phyloP scores from a whole-genome alignment of 1,140 invertebrate genomes.

The Mizuhopecten yessoensis region DNA sequence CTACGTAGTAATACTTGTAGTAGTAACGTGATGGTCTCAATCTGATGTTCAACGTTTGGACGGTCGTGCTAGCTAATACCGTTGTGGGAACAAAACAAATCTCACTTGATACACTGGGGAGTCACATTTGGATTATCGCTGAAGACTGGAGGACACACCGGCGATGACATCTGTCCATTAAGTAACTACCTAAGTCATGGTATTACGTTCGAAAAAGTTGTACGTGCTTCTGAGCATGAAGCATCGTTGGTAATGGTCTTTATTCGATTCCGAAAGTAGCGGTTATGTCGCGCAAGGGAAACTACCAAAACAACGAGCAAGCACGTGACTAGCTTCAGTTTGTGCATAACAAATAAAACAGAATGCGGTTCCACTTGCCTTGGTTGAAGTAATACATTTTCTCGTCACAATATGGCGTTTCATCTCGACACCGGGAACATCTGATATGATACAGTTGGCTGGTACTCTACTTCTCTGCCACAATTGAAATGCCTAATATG shows the following conservation, averaged over 20 bases:
- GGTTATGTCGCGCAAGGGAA: background rate
- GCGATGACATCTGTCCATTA: background rate
- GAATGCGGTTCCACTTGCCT: conserved; percentile 23
- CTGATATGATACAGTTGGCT: background rate
- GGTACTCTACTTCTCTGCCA: background rate
- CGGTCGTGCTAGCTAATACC: background rate
- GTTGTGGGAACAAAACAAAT: background rate
- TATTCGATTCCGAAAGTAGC: background rate
- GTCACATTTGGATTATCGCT: too few relatives aligned
- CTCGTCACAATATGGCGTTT: conserved; percentile 3
- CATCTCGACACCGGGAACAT: background rate
- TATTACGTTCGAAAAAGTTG: background rate
- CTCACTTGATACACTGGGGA: background rate
- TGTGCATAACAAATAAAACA: conserved; percentile 35
- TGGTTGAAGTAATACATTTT: background rate
- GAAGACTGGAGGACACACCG: background rate
- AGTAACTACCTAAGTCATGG: background rate
- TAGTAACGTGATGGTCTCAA: background rate
- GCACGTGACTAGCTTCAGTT: conserved; percentile 25
- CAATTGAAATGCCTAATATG: background rate
- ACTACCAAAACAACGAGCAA: background rate
- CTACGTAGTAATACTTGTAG: background rate
- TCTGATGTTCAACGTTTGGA: background rate
- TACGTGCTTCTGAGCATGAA: background rate
- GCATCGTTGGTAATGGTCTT: background rate